A percentile compares a stretch with the other conserved stretches of the same genome.
phyloP scores from a whole-genome alignment of 2,797 vertebrate species.

The Macroramphosus scolopax region DNA sequence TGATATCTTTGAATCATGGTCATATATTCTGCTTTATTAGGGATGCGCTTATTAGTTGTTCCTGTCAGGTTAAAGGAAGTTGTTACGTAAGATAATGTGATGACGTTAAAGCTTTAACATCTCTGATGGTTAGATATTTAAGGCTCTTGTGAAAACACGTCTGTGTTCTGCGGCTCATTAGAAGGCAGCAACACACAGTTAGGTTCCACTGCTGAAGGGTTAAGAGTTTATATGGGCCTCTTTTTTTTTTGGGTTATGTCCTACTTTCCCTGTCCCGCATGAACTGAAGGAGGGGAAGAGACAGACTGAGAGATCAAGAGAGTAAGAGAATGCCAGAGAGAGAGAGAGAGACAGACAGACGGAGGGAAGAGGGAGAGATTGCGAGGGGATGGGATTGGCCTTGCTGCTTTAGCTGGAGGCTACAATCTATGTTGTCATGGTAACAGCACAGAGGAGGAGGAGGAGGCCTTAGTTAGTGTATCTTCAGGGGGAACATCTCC shows the following conservation, averaged over 20 bases:
- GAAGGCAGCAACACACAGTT: background rate
- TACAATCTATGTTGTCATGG: slow-evolving; percentile 77
- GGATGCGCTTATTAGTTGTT: too few relatives aligned
- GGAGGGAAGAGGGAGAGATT: slow-evolving; percentile 15
- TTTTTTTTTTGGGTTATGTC: slow-evolving; percentile 41
- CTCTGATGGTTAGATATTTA: too few relatives aligned
- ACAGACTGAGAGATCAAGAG: slow-evolving; percentile 48
- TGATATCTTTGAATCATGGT: too few relatives aligned
- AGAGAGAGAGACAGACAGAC: slow-evolving; percentile 39
- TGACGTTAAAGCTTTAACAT: too few relatives aligned
- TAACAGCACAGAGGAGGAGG: slow-evolving; percentile 63
- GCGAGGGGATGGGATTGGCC: slow-evolving; percentile 43
- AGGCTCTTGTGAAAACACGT: too few relatives aligned
- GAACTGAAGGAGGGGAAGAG: slow-evolving; percentile 42
- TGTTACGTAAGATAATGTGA: too few relatives aligned
- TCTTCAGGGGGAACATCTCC: slow-evolving; percentile 57
- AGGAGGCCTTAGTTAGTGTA: slow-evolving; percentile 52
- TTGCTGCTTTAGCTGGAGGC: slow-evolving; percentile 68
- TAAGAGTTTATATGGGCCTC: slow-evolving; percentile 33
- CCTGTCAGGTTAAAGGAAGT: too few relatives aligned
- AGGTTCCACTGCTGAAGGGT: slow-evolving; percentile 24
- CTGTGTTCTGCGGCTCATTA: background rate
- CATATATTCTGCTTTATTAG: too few relatives aligned
- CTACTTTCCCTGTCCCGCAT: slow-evolving; percentile 50
- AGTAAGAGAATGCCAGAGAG: slow-evolving; percentile 6